phyloP scores from a whole-genome alignment of 2,797 vertebrate species.

The Oceanodroma leucorhoa region DNA sequence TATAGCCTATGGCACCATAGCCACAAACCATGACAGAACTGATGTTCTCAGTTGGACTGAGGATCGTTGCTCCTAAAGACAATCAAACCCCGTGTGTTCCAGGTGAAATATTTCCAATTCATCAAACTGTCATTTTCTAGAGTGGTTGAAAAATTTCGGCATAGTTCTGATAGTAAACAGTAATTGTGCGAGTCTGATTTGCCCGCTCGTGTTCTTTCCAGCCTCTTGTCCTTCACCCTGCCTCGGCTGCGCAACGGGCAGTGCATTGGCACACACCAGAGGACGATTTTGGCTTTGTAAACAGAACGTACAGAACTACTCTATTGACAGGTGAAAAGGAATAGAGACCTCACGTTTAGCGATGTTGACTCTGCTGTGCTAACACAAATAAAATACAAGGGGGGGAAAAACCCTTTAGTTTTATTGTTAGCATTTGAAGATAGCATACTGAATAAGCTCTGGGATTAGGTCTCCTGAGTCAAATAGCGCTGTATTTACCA shows the following conservation, averaged over 20 bases:
- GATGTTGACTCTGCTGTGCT: background rate
- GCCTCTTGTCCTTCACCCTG: background rate
- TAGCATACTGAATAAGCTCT: background rate
- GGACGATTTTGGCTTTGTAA: background rate
- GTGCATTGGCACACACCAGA: background rate
- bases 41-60: background rate
- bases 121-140: background rate
- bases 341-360: background rate
- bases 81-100: background rate
- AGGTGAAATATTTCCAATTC: background rate
- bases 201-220: background rate
- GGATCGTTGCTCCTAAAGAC: background rate
- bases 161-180: background rate
- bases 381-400: background rate
- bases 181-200: background rate
- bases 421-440: conserved; percentile 7
- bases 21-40: background rate
- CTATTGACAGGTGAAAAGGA: background rate
- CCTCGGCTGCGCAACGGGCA: background rate
- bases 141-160: background rate
- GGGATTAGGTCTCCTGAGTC: conserved; percentile 34
- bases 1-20: background rate
- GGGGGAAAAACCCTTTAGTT: background rate
- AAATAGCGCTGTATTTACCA: conserved; percentile 23
- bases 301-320: background rate